A percentile compares a stretch with the other conserved stretches of the same genome.
Evolutionary conservation across 53 echinoderm and acorn worm genomes (phyloP).

Genomic region (Stichopus horrens): DNA sequence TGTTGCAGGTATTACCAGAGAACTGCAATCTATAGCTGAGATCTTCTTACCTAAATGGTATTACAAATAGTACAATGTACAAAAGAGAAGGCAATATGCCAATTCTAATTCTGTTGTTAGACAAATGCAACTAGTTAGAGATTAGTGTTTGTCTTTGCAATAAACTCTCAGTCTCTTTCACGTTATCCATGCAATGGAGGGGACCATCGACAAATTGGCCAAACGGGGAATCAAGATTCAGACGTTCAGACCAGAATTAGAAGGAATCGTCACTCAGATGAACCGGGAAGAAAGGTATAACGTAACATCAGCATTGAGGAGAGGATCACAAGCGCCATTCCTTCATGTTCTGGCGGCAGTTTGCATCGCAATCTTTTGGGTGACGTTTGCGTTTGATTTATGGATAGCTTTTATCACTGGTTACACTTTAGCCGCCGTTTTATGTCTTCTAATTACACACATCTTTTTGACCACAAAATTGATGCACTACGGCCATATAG

Average conservation of each 20-base stretch:
- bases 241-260: conserved; percentile 13
- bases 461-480: background rate
- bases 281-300: background rate
- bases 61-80: too few species aligned
- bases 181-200: too few species aligned
- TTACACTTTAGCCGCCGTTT: background rate
- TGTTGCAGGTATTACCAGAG: too few species aligned
- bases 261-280: background rate
- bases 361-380: background rate
- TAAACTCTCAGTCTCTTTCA: too few species aligned
- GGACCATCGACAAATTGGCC: too few species aligned
- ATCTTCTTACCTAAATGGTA: too few species aligned
- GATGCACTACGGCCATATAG: background rate
- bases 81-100: too few species aligned
- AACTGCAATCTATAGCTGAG: too few species aligned
- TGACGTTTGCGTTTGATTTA: background rate
- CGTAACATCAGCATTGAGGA: background rate
- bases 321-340: background rate
- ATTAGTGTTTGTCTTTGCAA: too few species aligned
- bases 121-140: too few species aligned
- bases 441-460: background rate
- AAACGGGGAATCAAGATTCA: background rate
- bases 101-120: too few species aligned
- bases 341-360: conserved; percentile 2
- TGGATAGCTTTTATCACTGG: background rate